Evolutionary conservation across 2,888 invertebrate genomes (phyloP), one percentile per base, ranked within the genome.

Genomic region (Cryptus armator): DNA sequence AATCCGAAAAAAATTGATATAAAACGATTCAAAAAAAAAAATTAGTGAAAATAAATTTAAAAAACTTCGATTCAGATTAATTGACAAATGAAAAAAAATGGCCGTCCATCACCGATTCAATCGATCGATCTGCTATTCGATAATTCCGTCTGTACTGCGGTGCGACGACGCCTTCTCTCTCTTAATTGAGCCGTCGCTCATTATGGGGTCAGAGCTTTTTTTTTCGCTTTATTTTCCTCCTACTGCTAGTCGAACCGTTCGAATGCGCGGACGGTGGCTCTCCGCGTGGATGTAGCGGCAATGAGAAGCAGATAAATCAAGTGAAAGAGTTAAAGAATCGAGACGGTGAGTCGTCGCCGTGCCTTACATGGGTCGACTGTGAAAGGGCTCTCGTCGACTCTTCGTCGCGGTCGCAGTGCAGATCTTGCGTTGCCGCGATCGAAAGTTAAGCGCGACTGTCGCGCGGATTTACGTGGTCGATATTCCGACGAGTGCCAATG

Each of bases 141-240:
- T 24, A 24, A 3, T 3, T 3, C 24, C 24, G 24, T 24, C 24
- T 2, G 24, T 24, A 24, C 24, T 3, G 70, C 64, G 14, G n/a
- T 29, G 48, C 37, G 29, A 66, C 56, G 53, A 77, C 48, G 19
- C 48, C 32, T 56, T 46, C 70, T 51, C 75, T 75, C 83, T 74
- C 86, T 87, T 90, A 91, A 90, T 90, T 88, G 89, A 90, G 85
- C 85, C 88, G 85, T 86, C 82, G 84, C 43, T 86, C 12, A 16
- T 32, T 32, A 53, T 12, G 81, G 70, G 29, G 53, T 59, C 75
- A 64, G 59, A 46, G 6, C 10, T 62, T 32, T 51, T 74, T 29
- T 59, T 24, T 67, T 67, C 14, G 43, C 37, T 2, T 32, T 16
- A 16, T 29, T 19, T 3, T 29, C 7, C 24, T 56, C 53, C 12